A percentile compares a stretch with the other conserved stretches of the same genome.
These are phyloP conservation scores for Xiphorhynchus elegans DNA, from an alignment of 2,113 vertebrate genomes.

Conservation along the genomic window DNA sequence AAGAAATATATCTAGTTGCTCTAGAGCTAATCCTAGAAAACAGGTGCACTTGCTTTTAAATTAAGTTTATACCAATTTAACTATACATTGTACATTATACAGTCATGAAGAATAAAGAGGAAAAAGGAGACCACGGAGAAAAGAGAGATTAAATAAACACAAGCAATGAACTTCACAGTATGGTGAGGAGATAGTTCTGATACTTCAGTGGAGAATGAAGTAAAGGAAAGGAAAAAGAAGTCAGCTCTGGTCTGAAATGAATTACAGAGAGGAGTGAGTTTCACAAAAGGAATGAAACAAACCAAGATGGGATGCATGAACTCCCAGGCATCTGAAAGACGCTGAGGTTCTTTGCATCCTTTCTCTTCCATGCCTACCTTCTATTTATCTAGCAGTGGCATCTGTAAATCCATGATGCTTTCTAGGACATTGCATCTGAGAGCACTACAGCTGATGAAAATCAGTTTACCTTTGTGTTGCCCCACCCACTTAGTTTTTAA, in stretches of 20 bases:
- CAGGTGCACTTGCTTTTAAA: neutral
- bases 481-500: rapidly evolving
- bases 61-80: neutral
- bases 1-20: neutral
- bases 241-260: neutral
- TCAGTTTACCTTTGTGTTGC: neutral
- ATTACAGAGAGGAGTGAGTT: neutral
- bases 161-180: neutral
- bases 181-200: neutral
- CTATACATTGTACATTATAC: neutral
- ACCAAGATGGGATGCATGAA: neutral
- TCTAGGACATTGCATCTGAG: neutral
- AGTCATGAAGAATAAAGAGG: neutral
- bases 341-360: neutral
- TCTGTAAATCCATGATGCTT: neutral
- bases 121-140: neutral
- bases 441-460: neutral
- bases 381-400: neutral
- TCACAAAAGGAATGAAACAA: neutral
- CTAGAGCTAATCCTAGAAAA: neutral
- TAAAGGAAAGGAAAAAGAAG: neutral
- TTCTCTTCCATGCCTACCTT: neutral
- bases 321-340: neutral
- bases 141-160: neutral
- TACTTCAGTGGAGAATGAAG: neutral